Conservation (phyloP, 2,797 vertebrate genomes). For the Sebastes baramenuke region DNA sequence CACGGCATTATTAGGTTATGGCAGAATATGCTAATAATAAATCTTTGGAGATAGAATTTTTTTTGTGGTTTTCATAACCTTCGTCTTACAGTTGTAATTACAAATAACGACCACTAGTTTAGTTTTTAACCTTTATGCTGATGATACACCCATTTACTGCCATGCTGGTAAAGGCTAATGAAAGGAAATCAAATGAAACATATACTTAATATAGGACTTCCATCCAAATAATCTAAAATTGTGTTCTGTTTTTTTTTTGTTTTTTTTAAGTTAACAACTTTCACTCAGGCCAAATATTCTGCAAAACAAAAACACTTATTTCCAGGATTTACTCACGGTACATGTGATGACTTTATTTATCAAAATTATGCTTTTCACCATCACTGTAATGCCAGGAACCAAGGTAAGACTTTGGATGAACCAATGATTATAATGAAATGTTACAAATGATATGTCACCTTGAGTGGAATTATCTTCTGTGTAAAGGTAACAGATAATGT, state of each 20-base stretch:
- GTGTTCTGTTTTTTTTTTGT: background rate
- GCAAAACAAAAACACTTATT: background rate
- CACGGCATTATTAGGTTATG: constrained; percentile 31
- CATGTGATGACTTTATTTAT: background rate
- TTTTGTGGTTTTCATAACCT: background rate
- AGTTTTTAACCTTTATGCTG: background rate
- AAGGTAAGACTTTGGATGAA: background rate
- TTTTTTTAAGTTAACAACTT: background rate
- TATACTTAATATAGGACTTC: background rate
- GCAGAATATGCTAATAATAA: constrained; percentile 24
- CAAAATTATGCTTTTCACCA: background rate
- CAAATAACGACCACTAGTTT: background rate
- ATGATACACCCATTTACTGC: background rate
- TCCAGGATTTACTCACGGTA: background rate
- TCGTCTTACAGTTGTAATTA: background rate
- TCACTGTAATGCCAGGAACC: background rate
- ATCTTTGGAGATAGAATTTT: constrained; percentile 11
- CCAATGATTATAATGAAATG: background rate
- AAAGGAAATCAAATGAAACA: background rate
- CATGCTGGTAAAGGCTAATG: background rate
- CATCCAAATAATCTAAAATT: background rate
- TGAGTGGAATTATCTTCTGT: background rate
- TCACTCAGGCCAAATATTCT: background rate
- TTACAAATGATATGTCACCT: background rate
- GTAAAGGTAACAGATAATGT: background rate